Evolutionary conservation across 2,113 vertebrate genomes (phyloP).

Genomic region (Apeltes quadracus): DNA sequence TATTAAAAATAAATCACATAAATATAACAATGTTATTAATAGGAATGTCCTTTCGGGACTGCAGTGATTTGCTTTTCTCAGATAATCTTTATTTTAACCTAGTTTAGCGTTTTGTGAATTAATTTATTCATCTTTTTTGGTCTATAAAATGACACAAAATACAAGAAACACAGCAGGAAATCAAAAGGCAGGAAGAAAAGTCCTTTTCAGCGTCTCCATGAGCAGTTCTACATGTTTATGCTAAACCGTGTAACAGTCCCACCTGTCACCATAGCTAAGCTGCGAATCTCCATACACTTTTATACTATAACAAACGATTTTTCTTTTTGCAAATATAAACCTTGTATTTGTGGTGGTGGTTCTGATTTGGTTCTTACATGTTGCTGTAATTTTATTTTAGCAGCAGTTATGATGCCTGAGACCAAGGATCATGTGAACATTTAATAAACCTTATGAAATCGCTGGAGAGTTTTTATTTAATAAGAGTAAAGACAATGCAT

Average conservation of each 20-base stretch:
- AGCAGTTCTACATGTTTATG: constrained; percentile 1
- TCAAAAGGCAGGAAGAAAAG: too few species aligned
- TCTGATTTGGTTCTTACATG: constrained; percentile 5
- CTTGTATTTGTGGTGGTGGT: constrained; percentile 24
- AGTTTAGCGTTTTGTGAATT: not conserved
- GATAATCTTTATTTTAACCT: not conserved
- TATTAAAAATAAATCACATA: too few species aligned
- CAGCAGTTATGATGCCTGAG: too few species aligned
- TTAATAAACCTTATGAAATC: constrained; percentile 4
- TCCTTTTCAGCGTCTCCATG: too few species aligned
- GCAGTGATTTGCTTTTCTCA: not conserved
- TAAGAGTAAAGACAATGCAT: not conserved
- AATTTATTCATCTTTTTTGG: not conserved
- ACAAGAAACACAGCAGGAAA: not conserved
- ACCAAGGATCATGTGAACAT: not conserved
- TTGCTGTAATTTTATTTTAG: not conserved
- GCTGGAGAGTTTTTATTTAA: not conserved
- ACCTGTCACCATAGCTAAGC: constrained; percentile 3
- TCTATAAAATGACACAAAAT: not conserved
- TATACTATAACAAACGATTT: constrained; percentile 12
- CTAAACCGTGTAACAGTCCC: constrained; percentile 2
- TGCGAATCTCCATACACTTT: constrained; percentile 7
- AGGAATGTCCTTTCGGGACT: not conserved
- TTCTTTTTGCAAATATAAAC: constrained; percentile 13
- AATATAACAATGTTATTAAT: not conserved